Evolutionary conservation across 2,797 vertebrate genomes (phyloP).

Genomic region (Synanceia verrucosa): DNA sequence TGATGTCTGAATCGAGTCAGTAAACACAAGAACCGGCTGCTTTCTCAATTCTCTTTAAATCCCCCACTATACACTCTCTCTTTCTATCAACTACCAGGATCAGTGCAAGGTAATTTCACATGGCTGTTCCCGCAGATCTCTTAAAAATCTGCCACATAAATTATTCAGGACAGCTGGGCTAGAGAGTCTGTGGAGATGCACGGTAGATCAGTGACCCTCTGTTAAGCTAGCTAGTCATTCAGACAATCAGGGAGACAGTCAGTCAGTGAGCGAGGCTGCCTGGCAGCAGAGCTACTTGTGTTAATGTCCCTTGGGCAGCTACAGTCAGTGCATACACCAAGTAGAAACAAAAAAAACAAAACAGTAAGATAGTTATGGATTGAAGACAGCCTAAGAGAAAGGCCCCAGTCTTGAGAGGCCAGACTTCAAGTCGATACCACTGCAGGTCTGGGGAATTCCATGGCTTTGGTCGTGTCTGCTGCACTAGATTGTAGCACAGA

Average conservation of each 20-base stretch:
- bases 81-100: constrained; percentile 67
- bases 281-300: constrained; percentile 29
- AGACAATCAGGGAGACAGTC: constrained; percentile 41
- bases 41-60: constrained; percentile 32
- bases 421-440: background rate
- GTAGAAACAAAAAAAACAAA: constrained; percentile 4
- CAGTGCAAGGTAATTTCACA: constrained; percentile 76
- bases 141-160: constrained; percentile 74
- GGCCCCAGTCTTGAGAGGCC: background rate
- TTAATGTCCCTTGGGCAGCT: constrained; percentile 33
- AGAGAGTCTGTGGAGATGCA: constrained; percentile 59
- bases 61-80: background rate
- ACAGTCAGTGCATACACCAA: constrained; percentile 19
- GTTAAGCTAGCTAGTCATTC: constrained; percentile 55
- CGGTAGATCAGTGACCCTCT: constrained; percentile 70
- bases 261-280: constrained; percentile 20
- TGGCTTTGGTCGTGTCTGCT: constrained; percentile 20
- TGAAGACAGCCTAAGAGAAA: constrained; percentile 12
- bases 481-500: background rate
- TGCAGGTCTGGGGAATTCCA: constrained; percentile 9
- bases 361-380: constrained; percentile 28
- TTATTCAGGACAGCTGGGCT: constrained; percentile 69
- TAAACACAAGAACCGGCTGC: constrained; percentile 34
- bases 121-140: constrained; percentile 67
- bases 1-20: constrained; percentile 51